These are phyloP conservation scores for Sinodicranocentrus sp. DNA, from an alignment of 2,888 invertebrate species.

Conservation along the genomic window DNA sequence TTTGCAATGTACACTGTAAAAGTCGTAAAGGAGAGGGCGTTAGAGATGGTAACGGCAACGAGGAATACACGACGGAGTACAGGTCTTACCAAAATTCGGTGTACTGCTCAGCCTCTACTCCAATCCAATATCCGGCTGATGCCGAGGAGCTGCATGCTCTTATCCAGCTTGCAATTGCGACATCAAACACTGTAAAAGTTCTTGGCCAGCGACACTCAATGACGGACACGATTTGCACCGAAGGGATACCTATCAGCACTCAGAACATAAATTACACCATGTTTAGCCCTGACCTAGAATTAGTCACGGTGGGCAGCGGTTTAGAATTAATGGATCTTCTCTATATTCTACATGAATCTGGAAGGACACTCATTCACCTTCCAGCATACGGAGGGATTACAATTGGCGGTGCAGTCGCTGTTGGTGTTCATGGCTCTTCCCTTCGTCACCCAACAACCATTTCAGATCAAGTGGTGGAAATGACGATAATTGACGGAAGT, in stretches of 20 bases:
- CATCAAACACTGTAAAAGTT: constrained; percentile 56
- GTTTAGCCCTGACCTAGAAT: constrained; percentile 32
- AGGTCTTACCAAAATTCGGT: constrained; percentile 64
- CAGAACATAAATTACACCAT: constrained; percentile 48
- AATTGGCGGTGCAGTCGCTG: constrained; percentile 64
- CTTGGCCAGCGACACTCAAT: constrained; percentile 64
- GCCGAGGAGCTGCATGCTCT: constrained; percentile 53
- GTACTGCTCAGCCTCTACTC: constrained; percentile 55
- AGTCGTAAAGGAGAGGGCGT: no score
- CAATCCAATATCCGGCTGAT: constrained; percentile 47
- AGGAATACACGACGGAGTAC: constrained; percentile 28
- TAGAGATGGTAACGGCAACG: background rate
- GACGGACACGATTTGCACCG: constrained; percentile 69
- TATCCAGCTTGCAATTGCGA: constrained; percentile 44
- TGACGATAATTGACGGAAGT: constrained; percentile 62
- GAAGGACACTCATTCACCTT: constrained; percentile 43
- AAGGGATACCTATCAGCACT: constrained; percentile 59
- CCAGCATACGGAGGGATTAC: constrained; percentile 69
- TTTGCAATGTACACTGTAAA: no score
- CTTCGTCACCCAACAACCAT: constrained; percentile 60
- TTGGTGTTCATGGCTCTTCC: constrained; percentile 66
- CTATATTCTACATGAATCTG: constrained; percentile 32
- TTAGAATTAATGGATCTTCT: constrained; percentile 42
- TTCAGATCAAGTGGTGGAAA: constrained; percentile 63
- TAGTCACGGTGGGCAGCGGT: constrained; percentile 57